A percentile compares a stretch with the other conserved stretches of the same genome.
phyloP scores from a whole-genome alignment of 1,140 invertebrate species.

The Drosophila azteca region DNA sequence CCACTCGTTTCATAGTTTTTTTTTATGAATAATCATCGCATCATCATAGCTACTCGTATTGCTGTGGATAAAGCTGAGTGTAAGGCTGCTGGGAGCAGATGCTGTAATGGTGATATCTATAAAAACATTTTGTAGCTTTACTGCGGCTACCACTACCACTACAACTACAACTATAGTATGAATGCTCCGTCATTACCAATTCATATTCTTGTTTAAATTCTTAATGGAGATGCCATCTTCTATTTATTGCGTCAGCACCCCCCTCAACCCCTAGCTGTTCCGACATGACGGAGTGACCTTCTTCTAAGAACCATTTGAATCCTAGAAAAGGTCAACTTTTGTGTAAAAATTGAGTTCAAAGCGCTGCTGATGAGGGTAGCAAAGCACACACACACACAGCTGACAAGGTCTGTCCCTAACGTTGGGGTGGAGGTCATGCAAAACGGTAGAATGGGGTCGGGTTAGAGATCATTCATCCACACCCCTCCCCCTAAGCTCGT shows the following conservation, averaged over 20 bases:
- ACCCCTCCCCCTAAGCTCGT: slow-evolving; percentile 15
- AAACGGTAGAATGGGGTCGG: slow-evolving; percentile 2
- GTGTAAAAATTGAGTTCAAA: slow-evolving; percentile 44
- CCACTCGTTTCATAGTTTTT: too few species aligned
- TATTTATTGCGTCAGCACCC: slow-evolving; percentile 16
- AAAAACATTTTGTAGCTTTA: too few species aligned
- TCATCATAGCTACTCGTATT: too few species aligned
- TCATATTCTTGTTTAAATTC: slow-evolving; percentile 31
- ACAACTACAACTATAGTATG: too few species aligned
- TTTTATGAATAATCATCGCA: too few species aligned
- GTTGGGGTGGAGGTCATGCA: slow-evolving; percentile 9
- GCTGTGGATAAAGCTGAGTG: too few species aligned
- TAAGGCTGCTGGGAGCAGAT: too few species aligned
- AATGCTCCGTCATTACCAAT: slow-evolving; percentile 1
- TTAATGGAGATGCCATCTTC: slow-evolving; percentile 10
- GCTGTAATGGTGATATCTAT: too few species aligned
- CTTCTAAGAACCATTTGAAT: slow-evolving; percentile 24
- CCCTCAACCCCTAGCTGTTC: too few species aligned
- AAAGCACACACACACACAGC: slow-evolving; percentile 29
- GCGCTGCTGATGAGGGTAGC: slow-evolving; percentile 57
- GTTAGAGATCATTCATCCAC: slow-evolving; percentile 19
- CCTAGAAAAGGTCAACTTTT: slow-evolving; percentile 57
- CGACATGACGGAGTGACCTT: slow-evolving; percentile 6
- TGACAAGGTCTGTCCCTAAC: slow-evolving; percentile 38
- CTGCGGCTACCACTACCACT: background rate